Evolutionary conservation across 1,140 invertebrate genomes (phyloP), one percentile per base, ranked within the genome.

Genomic region (Meteorus sp.): DNA sequence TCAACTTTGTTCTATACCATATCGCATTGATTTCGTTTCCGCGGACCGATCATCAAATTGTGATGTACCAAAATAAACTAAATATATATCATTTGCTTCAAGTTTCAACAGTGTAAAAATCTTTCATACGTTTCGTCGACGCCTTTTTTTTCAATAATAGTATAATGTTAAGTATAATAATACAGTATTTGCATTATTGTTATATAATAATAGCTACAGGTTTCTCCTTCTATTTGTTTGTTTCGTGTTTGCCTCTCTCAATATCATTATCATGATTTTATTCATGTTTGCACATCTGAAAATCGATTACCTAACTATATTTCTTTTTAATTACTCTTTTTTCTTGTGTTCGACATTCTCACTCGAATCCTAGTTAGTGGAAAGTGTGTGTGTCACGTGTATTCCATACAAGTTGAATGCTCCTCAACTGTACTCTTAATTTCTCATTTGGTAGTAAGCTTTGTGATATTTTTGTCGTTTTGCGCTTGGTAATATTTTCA

Each of bases 1-100:
- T 23, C 31, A 52, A 19, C 33, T 20, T 8, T 19, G 15, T 33
- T 48, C 25, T 51, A 35, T 27, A 51, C 25, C 15, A 31, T 11
- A 31, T 31, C 11, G 1, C 29, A 31, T 11, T 8, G 11, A 2
- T 8, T 8, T 8, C 6, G 11, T 1, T 31, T 8, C 29, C 6
- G n/a, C n/a, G n/a, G n/a, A 6, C 13, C 35, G 66, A 69, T 70
- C 73, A 73, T 79, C 74, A 74, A 74, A 74, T 76, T 73, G 72
- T 76, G 74, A 79, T 77, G 75, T 77, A 79, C 77, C 76, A 77
- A 79, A 79, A 79, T 78, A 79, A 77, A 79, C 76, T 78, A 78
- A 77, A 79, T 77, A 77, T n/a, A n/a, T 77, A 77, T 78, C 76
- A 76, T 79, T 79, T 77, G 78, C 76, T 79, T 79, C 74, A 79